Evolutionary conservation across 35 echinoderm and acorn worm genomes (phyloP).

Genomic region (Nesometra sesokonis): DNA sequence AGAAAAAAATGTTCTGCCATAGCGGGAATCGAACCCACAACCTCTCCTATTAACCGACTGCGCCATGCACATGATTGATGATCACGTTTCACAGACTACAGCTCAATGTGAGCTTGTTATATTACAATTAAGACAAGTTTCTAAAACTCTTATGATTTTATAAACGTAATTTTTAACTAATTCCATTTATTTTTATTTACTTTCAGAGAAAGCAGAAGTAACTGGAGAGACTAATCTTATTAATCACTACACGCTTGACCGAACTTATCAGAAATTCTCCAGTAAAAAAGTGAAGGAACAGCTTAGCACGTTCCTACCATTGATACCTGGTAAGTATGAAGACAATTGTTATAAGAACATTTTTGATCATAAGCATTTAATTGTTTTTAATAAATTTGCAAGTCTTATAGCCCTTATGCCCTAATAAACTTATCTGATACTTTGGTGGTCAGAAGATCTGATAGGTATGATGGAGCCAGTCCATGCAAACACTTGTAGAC

Average conservation of each 20-base stretch:
- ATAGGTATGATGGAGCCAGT: no score
- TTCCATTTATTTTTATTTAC: constrained; percentile 11
- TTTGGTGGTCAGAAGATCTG: no score
- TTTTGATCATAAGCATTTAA: not conserved
- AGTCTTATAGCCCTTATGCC: no score
- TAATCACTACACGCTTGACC: constrained; percentile 83
- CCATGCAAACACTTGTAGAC: not conserved
- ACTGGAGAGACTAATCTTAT: constrained; percentile 95
- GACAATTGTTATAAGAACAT: not conserved
- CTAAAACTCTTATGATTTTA: no score
- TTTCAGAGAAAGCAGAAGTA: constrained; percentile 47
- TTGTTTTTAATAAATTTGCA: not conserved
- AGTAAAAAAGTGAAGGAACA: constrained; percentile 93
- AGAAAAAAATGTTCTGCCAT: no score
- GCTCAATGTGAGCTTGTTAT: no score
- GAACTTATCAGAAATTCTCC: constrained; percentile 86
- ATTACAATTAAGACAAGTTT: no score
- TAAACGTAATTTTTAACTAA: no score
- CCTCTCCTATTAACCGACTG: no score
- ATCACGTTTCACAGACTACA: no score
- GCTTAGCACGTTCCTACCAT: constrained; percentile 91
- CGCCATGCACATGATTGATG: no score
- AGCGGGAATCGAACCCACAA: no score
- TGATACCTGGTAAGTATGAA: constrained; percentile 65
- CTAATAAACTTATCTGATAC: not conserved